These are phyloP conservation scores for Andrena camellia DNA, from an alignment of 2,888 invertebrate genomes.

Conservation along the genomic window DNA sequence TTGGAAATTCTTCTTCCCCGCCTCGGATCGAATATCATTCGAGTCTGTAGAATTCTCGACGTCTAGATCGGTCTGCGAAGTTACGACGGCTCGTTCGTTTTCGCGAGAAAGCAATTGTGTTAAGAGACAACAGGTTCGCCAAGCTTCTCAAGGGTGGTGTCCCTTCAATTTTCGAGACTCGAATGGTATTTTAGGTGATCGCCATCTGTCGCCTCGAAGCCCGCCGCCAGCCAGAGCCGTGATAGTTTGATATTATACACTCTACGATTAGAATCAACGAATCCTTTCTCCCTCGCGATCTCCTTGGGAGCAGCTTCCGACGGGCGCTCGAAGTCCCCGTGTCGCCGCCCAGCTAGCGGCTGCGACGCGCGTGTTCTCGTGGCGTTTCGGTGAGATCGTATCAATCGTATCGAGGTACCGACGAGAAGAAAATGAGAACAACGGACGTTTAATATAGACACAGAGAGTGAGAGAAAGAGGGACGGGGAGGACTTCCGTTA, in stretches of 20 bases:
- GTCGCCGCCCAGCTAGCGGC: background rate
- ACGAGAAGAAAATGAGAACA: constrained; percentile 33
- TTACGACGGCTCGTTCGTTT: too few species aligned
- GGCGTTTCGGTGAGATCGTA: constrained; percentile 48
- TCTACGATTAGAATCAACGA: constrained; percentile 29
- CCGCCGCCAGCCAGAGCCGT: constrained; percentile 30
- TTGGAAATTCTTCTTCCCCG: too few species aligned
- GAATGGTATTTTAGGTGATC: too few species aligned
- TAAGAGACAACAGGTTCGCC: too few species aligned
- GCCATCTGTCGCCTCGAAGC: too few species aligned
- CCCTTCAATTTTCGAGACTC: too few species aligned
- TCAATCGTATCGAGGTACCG: constrained; percentile 26
- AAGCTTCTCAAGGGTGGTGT: too few species aligned
- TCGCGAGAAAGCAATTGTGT: too few species aligned
- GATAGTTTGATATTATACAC: constrained; percentile 53
- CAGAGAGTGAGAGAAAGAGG: constrained; percentile 38
- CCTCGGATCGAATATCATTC: too few species aligned
- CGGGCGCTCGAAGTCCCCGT: constrained; percentile 10
- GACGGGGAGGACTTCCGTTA: constrained; percentile 1
- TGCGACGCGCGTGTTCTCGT: constrained; percentile 16
- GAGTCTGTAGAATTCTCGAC: too few species aligned
- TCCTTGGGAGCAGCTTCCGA: constrained; percentile 27
- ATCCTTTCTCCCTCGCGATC: constrained; percentile 25
- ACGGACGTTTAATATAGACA: constrained; percentile 34
- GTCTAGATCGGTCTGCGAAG: too few species aligned